phyloP scores from a whole-genome alignment of 2,888 invertebrate species.

The Drosophila flavopinicola region DNA sequence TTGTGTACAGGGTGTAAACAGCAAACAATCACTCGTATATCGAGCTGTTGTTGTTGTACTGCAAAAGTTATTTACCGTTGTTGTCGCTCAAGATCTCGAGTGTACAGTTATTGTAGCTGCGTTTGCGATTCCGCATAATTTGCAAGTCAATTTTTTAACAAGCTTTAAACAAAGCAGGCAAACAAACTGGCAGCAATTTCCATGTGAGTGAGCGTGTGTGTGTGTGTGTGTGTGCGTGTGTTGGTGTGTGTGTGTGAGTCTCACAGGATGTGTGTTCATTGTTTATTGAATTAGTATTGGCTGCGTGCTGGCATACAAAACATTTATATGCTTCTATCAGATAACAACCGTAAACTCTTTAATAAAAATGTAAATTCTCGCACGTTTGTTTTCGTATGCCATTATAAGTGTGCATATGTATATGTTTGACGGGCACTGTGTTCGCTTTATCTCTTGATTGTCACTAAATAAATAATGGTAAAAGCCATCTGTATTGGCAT shows the following conservation, averaged over 20 bases:
- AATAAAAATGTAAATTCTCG: constrained; percentile 14
- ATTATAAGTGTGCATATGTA: too few relatives aligned
- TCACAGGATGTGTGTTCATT: constrained; percentile 41
- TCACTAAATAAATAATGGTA: too few relatives aligned
- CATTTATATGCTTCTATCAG: constrained; percentile 15
- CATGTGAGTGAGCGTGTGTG: background rate
- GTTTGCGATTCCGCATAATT: constrained; percentile 46
- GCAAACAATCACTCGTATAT: too few relatives aligned
- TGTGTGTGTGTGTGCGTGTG: constrained; percentile 7
- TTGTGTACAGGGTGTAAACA: too few relatives aligned
- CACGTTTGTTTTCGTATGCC: background rate
- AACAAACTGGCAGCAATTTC: constrained; percentile 16
- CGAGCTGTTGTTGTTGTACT: too few relatives aligned
- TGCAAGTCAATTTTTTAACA: constrained; percentile 42
- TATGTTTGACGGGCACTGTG: too few relatives aligned
- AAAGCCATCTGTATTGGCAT: too few relatives aligned
- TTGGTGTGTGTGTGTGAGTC: constrained; percentile 15
- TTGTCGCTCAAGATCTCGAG: background rate
- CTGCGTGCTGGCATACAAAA: constrained; percentile 31
- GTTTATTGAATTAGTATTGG: constrained; percentile 34
- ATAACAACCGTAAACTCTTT: constrained; percentile 10
- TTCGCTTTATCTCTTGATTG: too few relatives aligned
- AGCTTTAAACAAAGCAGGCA: constrained; percentile 20
- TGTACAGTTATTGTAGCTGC: constrained; percentile 23
- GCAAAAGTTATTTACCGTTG: constrained; percentile 28